Base-by-base conservation (phyloP, 2,113 vertebrate species). In the Athene cunicularia region DNA sequence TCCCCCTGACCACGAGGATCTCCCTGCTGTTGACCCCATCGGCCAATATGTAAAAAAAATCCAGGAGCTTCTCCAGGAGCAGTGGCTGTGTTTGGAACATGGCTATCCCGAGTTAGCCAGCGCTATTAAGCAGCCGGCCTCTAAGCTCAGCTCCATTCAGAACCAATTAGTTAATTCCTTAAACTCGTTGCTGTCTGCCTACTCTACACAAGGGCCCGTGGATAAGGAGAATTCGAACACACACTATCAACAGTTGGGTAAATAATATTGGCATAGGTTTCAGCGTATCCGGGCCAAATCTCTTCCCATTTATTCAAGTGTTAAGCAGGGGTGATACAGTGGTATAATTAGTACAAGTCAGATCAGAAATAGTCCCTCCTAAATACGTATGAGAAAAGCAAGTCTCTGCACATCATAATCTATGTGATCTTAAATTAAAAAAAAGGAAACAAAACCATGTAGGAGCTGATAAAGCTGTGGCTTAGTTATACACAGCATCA, bases 121-220 rank as follows among this genome's bases (percentile, higher is more conserved):
- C 7, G 99, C 98, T 39, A 98, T 98, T 59, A 98, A 98, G 66
- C 99, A 99, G 80, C 98, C 98, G 0, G 98, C 99, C 50, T 99
- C 99, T 85, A 99, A 99, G 97, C 99, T 99, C 98, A 99, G 99
- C 97, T 99, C 99, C 74, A 99, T 99, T 93, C 99, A 99, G 97
- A 99, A 98, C 97, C 99, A 99, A 67, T 97, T 99, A 79, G 99
- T 99, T 91, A 99, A 99, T 95, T 99, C 99, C 74, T 98, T 99
- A 80, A 99, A 99, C 96, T 98, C 99, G 33, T 98, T 99, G 94
- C 99, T 99, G 59, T 99, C 99, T 9, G 99, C 99, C 94, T 99
- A 99, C 97, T 99, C 99, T 5, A 96, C 97, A 0, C 99, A 98
- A 56, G 97, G 97, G 37, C 98, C 99, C 0, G 59, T 85, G 6